Base-by-base conservation (phyloP, 2,113 vertebrate species). In the Aphyosemion australe region DNA sequence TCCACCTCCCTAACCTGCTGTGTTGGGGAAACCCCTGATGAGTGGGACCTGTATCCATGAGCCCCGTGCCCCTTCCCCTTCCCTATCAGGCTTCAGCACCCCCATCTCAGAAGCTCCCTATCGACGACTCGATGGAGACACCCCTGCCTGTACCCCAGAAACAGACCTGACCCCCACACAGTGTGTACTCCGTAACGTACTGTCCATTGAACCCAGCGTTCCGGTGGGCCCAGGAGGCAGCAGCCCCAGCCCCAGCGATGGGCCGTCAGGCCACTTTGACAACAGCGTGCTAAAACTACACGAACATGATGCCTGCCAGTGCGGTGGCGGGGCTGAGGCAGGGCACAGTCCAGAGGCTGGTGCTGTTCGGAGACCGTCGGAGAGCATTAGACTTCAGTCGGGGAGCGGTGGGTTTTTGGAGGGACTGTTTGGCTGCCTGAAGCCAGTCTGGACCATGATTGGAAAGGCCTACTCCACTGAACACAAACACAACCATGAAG, bases 401-500 rank as follows among this genome's bases (percentile, higher is more conserved):
- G 94, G 93, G 10, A 95, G 93, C 32, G 95, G 93, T 16, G 95
- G 96, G 14, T 97, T 98, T 88, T 93, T 98, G 74, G 96, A 97
- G 82, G 96, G 96, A 79, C 93, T 97, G 39, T 98, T 97, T 73
- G 96, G 96, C 26, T 98, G 96, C 84, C 90, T 98, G 51, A 95
- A 93, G 54, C 96, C 96, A 13, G 96, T 98, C 49, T 98, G 96
- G 96, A 96, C 94, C 71, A 97, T 98, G 95, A 95, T 98, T 18
- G 96, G 96, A 83, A 97, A 97, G 84, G 95, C 96, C 47, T 98
- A 98, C 85, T 95, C 95, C 60, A 96, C 95, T 1, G 96, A 98
- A 79, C 95, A 97, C 91, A 98, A 98, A 83, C 95, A 96, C 34
- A 94, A 90, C 59, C 92, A 94, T 2, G 95, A 96, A 92, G 95